phyloP scores from a whole-genome alignment of 2,888 invertebrate species.

The Tortrix viridana region DNA sequence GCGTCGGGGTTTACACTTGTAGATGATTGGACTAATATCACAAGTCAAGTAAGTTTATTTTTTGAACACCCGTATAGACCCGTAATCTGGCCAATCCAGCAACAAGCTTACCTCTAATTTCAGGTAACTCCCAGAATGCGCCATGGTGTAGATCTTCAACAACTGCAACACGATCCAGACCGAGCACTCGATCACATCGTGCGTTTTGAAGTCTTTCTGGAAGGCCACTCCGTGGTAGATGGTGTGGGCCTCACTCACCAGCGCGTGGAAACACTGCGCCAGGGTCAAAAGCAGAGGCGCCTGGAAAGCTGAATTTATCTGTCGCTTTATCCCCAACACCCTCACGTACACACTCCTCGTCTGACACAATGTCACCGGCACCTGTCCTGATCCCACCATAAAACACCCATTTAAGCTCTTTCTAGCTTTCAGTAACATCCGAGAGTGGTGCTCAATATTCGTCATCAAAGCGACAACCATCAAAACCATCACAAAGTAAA shows the following conservation, averaged over 20 bases:
- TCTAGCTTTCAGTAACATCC: slow-evolving; percentile 3
- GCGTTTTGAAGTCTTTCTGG: slow-evolving; percentile 2
- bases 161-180: slow-evolving; percentile 19
- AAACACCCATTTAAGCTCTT: slow-evolving; percentile 2
- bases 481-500: slow-evolving; percentile 17
- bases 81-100: not conserved
- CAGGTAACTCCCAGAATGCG: slow-evolving; percentile 20
- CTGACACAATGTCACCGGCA: slow-evolving; percentile 5
- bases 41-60: too few relatives aligned
- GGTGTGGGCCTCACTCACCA: slow-evolving; percentile 19
- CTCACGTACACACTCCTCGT: slow-evolving; percentile 7
- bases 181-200: slow-evolving; percentile 12
- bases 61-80: too few relatives aligned
- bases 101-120: slow-evolving; percentile 13
- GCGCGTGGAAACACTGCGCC: slow-evolving; percentile 13
- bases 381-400: not conserved
- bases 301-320: slow-evolving; percentile 26
- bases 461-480: slow-evolving; percentile 23
- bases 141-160: slow-evolving; percentile 15
- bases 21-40: too few relatives aligned
- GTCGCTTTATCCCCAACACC: slow-evolving; percentile 15
- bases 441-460: slow-evolving; percentile 16
- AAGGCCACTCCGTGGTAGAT: slow-evolving; percentile 14
- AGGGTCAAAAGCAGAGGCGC: slow-evolving; percentile 16
- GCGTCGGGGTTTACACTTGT: too few relatives aligned